Base-by-base conservation (phyloP, 2,113 vertebrate species). In the Crotalus tigris region DNA sequence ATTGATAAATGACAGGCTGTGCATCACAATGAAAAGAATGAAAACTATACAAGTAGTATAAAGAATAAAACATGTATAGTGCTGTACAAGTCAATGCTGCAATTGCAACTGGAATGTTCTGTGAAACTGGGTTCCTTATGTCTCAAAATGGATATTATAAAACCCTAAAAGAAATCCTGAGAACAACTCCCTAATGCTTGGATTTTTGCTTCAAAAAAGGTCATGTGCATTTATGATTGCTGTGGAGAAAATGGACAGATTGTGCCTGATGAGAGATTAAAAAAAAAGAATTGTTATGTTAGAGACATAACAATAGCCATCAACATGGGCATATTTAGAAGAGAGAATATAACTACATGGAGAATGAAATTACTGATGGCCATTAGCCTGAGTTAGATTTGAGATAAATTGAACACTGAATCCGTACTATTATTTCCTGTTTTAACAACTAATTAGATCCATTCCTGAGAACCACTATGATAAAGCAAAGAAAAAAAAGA, bases 401-500 rank as follows among this genome's bases (percentile, higher is more conserved):
- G 75, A 81, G 44, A 19, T 81, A 81, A 81, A 44, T 44, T 81
- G 17, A 81, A 81, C 75, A 23, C 33, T 39, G 33, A 81, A 39
- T 39, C 15, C 33, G 7, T 81, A 81, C 69, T 81, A 81, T 39
- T 81, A 9, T 81, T 81, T 81, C 15, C 69, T 94, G 91, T 88
- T 95, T 93, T 85, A 49, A 24, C 19, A 91, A 85, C 19, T 90
- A 92, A 87, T 86, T 53, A 93, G 75, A 92, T 33, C 0, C 1
- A 85, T 58, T 64, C 49, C 53, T 92, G 90, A 95, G 91, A 15
- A 33, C 53, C 91, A 89, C 87, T 53, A 55, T 88, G 93, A 91
- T 94, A 92, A 95, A 91, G 87, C 44, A 44, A 53, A 39, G 10
- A 15, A 95, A 94, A 33, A 39, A 57, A 93, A 92, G 92, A 88